These are phyloP conservation scores for Asobara japonica DNA, from an alignment of 1,140 invertebrate genomes.

Conservation along the genomic window DNA sequence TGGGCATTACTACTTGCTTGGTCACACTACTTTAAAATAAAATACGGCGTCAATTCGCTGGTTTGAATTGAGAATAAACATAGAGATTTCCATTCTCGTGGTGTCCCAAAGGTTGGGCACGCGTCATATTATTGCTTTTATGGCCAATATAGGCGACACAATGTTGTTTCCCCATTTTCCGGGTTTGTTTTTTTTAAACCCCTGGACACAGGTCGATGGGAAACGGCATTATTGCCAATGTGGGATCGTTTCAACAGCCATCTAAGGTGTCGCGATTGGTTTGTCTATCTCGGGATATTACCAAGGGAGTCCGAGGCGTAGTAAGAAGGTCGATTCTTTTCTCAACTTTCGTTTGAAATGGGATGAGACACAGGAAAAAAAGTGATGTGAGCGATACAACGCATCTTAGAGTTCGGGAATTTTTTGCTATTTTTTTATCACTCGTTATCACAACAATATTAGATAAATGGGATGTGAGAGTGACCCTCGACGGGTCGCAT, in stretches of 20 bases:
- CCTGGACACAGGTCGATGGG: constrained; percentile 1
- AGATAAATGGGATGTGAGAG: too few species aligned
- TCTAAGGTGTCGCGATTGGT: constrained; percentile 15
- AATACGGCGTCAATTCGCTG: neutral
- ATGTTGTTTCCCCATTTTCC: neutral
- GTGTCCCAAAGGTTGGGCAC: neutral
- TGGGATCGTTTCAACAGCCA: constrained; percentile 1
- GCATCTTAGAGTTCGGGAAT: neutral
- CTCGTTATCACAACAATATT: neutral
- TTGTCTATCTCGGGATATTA: neutral
- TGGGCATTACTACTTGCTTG: neutral
- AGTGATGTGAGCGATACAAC: neutral
- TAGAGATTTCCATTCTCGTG: neutral
- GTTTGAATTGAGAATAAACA: constrained; percentile 3
- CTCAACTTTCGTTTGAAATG: neutral
- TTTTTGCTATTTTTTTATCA: neutral
- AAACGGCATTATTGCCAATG: constrained; percentile 2
- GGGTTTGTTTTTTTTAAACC: neutral
- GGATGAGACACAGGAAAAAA: neutral
- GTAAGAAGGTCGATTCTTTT: neutral
- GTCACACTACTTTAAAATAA: neutral
- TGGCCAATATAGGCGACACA: neutral
- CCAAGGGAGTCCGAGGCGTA: neutral
- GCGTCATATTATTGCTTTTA: constrained; percentile 15
- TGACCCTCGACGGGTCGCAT: too few species aligned